Conservation (phyloP, 2,797 vertebrate genomes). For the Hoplostethus mediterraneus region DNA sequence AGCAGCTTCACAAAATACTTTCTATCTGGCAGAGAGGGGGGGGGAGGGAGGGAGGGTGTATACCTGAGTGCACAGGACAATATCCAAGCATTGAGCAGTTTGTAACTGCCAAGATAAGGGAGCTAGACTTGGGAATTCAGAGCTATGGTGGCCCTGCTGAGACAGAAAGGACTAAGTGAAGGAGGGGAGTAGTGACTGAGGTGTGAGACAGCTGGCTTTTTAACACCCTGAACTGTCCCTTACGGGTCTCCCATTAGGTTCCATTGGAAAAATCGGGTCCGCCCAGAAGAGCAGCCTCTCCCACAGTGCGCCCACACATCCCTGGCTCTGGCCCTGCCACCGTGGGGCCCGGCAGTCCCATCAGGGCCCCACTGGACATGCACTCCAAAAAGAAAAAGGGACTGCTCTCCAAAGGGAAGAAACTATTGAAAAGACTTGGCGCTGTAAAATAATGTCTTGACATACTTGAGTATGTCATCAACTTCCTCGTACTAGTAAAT, state of each 20-base stretch:
- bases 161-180: slow-evolving; percentile 74
- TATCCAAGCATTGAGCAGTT: slow-evolving; percentile 31
- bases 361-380: slow-evolving; percentile 90
- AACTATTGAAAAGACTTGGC: slow-evolving; percentile 93
- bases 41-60: slow-evolving; percentile 5
- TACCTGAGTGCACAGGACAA: slow-evolving; percentile 50
- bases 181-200: slow-evolving; percentile 75
- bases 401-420: slow-evolving; percentile 97
- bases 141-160: slow-evolving; percentile 75
- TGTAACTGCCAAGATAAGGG: slow-evolving; percentile 33
- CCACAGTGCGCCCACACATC: slow-evolving; percentile 89
- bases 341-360: slow-evolving; percentile 90
- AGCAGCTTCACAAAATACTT: slow-evolving; percentile 47
- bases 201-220: slow-evolving; percentile 77
- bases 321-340: slow-evolving; percentile 88
- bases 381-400: slow-evolving; percentile 95
- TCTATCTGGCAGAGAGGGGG: slow-evolving; percentile 40
- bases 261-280: slow-evolving; percentile 93
- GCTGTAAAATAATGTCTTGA: slow-evolving; percentile 88
- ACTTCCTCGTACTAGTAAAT: slow-evolving; percentile 57
- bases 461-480: slow-evolving; percentile 47
- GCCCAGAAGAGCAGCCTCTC: slow-evolving; percentile 91
- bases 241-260: slow-evolving; percentile 95
- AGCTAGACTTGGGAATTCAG: slow-evolving; percentile 59
- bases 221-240: slow-evolving; percentile 87